Evolutionary conservation across 92 coral and sea anemone genomes (phyloP).

Genomic region (Isaurus tuberculatus): DNA sequence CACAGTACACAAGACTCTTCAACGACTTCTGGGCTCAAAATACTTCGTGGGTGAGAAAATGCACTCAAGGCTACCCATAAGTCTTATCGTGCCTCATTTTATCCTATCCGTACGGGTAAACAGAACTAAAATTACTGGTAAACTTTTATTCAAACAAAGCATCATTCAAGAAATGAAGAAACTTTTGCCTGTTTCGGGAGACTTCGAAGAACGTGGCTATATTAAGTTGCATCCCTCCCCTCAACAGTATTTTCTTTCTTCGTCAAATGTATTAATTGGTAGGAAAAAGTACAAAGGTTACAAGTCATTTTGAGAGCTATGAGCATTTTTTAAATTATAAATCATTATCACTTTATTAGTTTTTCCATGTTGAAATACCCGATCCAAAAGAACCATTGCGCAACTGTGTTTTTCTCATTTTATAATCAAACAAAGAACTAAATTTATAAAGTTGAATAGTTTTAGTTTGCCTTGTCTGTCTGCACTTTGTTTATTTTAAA

Average conservation of each 20-base stretch:
- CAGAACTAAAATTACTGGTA: background rate
- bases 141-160: background rate
- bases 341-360: no score
- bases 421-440: no score
- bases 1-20: slow-evolving; percentile 27
- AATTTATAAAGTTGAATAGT: no score
- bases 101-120: slow-evolving; percentile 17
- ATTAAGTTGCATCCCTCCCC: slow-evolving; percentile 35
- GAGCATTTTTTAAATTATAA: no score
- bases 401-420: no score
- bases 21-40: background rate
- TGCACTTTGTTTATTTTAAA: no score
- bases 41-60: slow-evolving; percentile 43
- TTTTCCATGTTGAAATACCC: no score
- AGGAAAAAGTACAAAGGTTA: slow-evolving; percentile 20
- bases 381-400: no score
- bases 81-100: slow-evolving; percentile 32
- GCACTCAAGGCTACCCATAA: slow-evolving; percentile 34
- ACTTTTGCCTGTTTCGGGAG: slow-evolving; percentile 29
- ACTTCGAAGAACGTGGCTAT: slow-evolving; percentile 34
- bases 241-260: slow-evolving; percentile 12
- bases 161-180: slow-evolving; percentile 29
- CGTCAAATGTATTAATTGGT: slow-evolving; percentile 10
- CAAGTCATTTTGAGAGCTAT: background rate
- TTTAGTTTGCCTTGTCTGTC: no score